Evolutionary conservation across 2,888 invertebrate species (phyloP), one percentile per base, ranked within the genome.

Genomic region (Megastigmus dorsalis): DNA sequence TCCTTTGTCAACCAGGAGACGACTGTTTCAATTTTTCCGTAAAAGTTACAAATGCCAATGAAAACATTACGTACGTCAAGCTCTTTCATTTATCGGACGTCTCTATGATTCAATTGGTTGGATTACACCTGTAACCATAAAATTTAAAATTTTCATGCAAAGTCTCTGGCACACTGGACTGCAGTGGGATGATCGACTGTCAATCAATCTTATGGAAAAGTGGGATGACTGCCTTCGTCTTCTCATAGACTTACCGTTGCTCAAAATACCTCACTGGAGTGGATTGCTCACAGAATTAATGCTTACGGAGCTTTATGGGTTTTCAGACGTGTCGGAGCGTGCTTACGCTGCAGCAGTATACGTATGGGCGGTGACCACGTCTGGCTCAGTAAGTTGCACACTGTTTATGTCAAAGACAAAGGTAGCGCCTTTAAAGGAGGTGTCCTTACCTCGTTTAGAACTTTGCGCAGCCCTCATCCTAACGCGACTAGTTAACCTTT

Each of bases 361-460:
- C 26, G 33, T 76, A 10, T 33, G 69, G 15, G 50, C 74, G 10
- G 26, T 23, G 1, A 5, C 1, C 3, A 54, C 36, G 1, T 13
- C 3, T 3, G 55, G 48, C 4, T 9, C 38, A 10, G 20, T 20
- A 1, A 26, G 26, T 2, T 63, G 62, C 7, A 48, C 62, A 0
- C 30, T 77, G 9, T 4, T 77, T 6, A 13, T 20, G 4, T 67
- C 77, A 18, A 77, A 77, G 57, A 54, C 71, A 3, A 77, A 72
- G 33, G 62, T 73, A 9, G 55, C 67, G 2, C 75, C 76, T 0
- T 38, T 78, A 2, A 76, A 74, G 48, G 65, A 68, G 5, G 36
- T 69, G 15, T 66, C 71, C 7, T 74, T 78, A n/a, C 77, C 77
- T 20, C 68, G 63, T 43, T 62, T 76, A 9, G 74, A 79, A 48